phyloP scores from a whole-genome alignment of 1,140 invertebrate species.

The Aporrectodea caliginosa region DNA sequence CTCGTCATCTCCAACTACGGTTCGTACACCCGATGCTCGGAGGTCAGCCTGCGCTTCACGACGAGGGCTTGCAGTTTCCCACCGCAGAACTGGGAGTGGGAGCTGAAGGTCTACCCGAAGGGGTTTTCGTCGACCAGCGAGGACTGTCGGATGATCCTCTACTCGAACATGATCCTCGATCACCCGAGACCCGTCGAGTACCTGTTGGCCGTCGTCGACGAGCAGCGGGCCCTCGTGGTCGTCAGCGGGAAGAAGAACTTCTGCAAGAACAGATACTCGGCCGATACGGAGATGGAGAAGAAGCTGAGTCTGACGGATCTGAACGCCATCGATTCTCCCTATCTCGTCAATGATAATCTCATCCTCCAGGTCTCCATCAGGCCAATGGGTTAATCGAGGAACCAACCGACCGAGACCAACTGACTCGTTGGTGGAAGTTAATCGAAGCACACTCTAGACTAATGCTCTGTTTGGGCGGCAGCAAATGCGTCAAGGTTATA shows the following conservation, averaged over 20 bases:
- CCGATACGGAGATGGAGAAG: constrained; percentile 51
- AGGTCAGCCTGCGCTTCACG: constrained; percentile 50
- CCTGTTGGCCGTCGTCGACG: constrained; percentile 52
- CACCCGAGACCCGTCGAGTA: constrained; percentile 56
- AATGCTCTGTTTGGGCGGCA: too few species aligned
- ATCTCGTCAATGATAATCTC: constrained; percentile 6
- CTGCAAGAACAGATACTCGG: constrained; percentile 54
- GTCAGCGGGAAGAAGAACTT: constrained; percentile 56
- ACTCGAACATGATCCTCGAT: constrained; percentile 54
- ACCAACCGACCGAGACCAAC: too few species aligned
- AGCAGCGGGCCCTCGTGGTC: constrained; percentile 50
- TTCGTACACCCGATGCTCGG: constrained; percentile 40
- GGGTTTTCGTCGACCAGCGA: constrained; percentile 44
- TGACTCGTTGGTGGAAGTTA: too few species aligned
- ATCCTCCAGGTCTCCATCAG: constrained; percentile 4
- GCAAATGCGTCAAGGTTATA: too few species aligned
- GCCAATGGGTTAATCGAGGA: constrained; percentile 5
- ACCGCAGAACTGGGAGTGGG: constrained; percentile 56
- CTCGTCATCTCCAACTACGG: constrained; percentile 47
- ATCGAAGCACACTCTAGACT: too few species aligned
- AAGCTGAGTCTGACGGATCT: constrained; percentile 35
- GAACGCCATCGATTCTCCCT: neutral
- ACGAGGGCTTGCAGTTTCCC: constrained; percentile 54
- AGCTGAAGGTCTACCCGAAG: constrained; percentile 51
- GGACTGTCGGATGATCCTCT: constrained; percentile 50